Evolutionary conservation across 1,140 invertebrate species (phyloP).

Genomic region (Brachionus plicatilis): DNA sequence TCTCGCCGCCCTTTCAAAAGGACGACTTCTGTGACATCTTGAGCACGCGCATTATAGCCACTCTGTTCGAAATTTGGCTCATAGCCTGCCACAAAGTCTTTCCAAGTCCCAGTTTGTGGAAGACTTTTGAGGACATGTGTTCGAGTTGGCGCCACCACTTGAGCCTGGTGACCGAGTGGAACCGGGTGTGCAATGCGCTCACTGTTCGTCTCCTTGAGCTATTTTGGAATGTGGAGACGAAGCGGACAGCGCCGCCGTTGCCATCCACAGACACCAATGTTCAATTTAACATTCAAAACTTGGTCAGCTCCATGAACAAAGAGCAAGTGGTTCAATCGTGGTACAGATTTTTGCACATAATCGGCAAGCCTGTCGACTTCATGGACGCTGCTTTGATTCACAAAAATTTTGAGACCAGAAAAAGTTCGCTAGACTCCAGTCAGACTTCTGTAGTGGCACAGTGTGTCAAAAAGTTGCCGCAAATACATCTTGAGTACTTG

Average conservation of each 20-base stretch:
- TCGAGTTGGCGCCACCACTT: conserved; percentile 84
- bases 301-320: conserved; percentile 71
- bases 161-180: conserved; percentile 88
- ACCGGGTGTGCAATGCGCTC: conserved; percentile 79
- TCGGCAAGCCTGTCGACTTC: conserved; percentile 87
- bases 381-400: conserved; percentile 68
- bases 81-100: conserved; percentile 78
- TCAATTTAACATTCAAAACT: conserved; percentile 72
- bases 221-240: conserved; percentile 83
- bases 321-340: conserved; percentile 86
- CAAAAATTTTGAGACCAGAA: conserved; percentile 52
- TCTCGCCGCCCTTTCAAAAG: conserved; percentile 82
- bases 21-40: conserved; percentile 88
- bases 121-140: conserved; percentile 84
- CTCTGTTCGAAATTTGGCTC: conserved; percentile 90
- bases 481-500: background rate
- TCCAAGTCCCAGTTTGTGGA: conserved; percentile 88
- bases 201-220: conserved; percentile 75
- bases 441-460: conserved; percentile 75
- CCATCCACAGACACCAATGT: conserved; percentile 28
- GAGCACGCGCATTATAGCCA: conserved; percentile 83
- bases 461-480: background rate
- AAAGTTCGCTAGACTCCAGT: conserved; percentile 70
- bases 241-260: background rate
- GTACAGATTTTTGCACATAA: conserved; percentile 84